Evolutionary conservation across 2,113 vertebrate species (phyloP).

Genomic region (Eolophus roseicapilla): DNA sequence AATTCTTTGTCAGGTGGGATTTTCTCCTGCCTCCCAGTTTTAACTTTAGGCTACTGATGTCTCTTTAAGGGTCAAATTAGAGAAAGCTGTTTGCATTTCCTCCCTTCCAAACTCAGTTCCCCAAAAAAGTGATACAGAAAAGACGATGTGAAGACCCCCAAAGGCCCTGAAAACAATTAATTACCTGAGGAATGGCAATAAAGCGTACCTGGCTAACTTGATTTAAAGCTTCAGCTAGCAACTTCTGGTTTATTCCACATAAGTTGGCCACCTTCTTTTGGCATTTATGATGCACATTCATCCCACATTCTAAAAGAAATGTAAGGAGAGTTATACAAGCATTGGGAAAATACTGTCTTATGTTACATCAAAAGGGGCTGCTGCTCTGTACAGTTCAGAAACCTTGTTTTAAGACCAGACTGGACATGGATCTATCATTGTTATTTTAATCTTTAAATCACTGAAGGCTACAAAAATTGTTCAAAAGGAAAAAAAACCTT

Average conservation of each 20-base stretch:
- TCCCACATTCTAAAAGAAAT: constrained; percentile 84
- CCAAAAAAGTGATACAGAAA: neutral
- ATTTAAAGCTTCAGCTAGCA: constrained; percentile 93
- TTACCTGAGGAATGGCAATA: neutral
- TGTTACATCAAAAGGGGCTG: neutral
- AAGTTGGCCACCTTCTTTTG: constrained; percentile 97
- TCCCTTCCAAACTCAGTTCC: neutral
- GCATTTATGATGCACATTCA: constrained; percentile 98
- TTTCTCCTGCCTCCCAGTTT: fast-evolving
- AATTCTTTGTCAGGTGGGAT: neutral
- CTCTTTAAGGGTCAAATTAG: neutral
- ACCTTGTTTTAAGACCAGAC: neutral
- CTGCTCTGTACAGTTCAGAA: neutral
- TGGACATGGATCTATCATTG: neutral
- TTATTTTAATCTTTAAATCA: neutral
- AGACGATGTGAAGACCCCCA: neutral
- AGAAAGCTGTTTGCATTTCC: neutral
- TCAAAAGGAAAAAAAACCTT: neutral
- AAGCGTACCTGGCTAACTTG: constrained; percentile 90
- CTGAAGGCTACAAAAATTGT: neutral
- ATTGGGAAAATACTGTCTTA: neutral
- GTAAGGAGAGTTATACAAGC: neutral
- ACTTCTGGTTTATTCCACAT: constrained; percentile 98
- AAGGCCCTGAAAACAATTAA: neutral
- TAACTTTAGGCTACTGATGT: neutral